Evolutionary conservation across 1,140 invertebrate genomes (phyloP).

Genomic region (Lasaia peninsularis): DNA sequence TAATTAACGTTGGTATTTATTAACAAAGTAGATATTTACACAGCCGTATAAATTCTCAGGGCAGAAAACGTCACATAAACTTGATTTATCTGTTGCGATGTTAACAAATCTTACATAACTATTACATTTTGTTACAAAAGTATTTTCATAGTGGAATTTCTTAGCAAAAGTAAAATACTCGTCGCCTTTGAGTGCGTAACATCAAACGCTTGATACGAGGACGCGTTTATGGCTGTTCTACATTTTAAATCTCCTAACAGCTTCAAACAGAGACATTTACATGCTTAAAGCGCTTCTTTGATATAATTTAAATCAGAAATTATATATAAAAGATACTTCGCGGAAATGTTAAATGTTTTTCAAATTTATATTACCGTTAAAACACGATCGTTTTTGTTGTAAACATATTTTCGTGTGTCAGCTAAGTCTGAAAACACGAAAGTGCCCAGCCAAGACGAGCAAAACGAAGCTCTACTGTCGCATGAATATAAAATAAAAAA

Average conservation of each 20-base stretch:
- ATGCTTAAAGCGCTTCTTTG: no score
- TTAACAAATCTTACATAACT: slow-evolving; percentile 54
- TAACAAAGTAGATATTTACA: slow-evolving; percentile 38
- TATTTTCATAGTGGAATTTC: slow-evolving; percentile 33
- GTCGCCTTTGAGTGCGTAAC: slow-evolving; percentile 28
- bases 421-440: no score
- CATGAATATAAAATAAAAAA: no score
- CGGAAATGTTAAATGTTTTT: no score
- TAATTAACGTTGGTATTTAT: slow-evolving; percentile 17
- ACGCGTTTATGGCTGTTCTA: slow-evolving; percentile 3
- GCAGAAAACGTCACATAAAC: slow-evolving; percentile 68
- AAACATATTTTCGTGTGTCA: no score
- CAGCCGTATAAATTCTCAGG: slow-evolving; percentile 62
- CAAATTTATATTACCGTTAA: no score
- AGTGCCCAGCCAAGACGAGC: no score
- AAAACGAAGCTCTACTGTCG: no score
- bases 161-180: slow-evolving; percentile 21
- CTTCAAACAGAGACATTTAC: not conserved
- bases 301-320: not conserved
- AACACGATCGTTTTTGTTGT: no score
- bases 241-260: not conserved
- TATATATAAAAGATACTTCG: not conserved
- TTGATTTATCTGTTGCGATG: slow-evolving; percentile 71
- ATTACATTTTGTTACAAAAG: slow-evolving; percentile 48
- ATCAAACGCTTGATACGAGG: slow-evolving; percentile 27